These are phyloP conservation scores for Pseudomugil tenellus DNA, from an alignment of 2,797 vertebrate genomes.

Conservation along the genomic window DNA sequence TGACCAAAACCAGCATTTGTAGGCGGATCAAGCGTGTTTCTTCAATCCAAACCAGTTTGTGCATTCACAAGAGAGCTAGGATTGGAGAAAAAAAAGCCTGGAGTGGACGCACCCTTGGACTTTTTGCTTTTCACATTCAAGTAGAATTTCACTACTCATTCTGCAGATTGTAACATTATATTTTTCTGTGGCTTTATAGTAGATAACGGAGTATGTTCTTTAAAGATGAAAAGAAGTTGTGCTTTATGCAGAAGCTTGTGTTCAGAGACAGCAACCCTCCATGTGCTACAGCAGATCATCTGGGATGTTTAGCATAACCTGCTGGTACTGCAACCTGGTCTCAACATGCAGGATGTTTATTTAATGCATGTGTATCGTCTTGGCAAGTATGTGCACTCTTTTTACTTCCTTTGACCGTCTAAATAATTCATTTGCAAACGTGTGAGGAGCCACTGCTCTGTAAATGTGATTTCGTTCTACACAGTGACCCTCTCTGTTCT, in stretches of 20 bases:
- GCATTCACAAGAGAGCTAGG: too few species aligned
- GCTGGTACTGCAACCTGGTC: neutral
- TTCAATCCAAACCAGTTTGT: too few species aligned
- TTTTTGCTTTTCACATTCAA: too few species aligned
- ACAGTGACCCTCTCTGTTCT: conserved; percentile 53
- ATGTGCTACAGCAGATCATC: neutral
- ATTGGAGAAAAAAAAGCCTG: too few species aligned
- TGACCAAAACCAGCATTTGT: too few species aligned
- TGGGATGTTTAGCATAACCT: neutral
- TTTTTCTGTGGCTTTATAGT: too few species aligned
- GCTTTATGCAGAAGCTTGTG: neutral
- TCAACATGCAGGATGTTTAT: neutral
- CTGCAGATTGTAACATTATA: neutral
- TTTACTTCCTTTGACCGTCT: neutral
- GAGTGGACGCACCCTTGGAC: too few species aligned
- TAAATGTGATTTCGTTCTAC: conserved; percentile 53
- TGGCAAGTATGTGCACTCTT: neutral
- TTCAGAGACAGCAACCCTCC: neutral
- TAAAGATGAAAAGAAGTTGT: neutral
- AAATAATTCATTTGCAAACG: neutral
- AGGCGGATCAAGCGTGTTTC: too few species aligned
- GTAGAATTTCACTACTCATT: neutral
- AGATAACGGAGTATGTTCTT: neutral
- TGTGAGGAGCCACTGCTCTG: conserved; percentile 26
- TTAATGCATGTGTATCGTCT: neutral